These are phyloP conservation scores for Lithobates pipiens DNA, from an alignment of 2,797 vertebrate species.

Conservation along the genomic window DNA sequence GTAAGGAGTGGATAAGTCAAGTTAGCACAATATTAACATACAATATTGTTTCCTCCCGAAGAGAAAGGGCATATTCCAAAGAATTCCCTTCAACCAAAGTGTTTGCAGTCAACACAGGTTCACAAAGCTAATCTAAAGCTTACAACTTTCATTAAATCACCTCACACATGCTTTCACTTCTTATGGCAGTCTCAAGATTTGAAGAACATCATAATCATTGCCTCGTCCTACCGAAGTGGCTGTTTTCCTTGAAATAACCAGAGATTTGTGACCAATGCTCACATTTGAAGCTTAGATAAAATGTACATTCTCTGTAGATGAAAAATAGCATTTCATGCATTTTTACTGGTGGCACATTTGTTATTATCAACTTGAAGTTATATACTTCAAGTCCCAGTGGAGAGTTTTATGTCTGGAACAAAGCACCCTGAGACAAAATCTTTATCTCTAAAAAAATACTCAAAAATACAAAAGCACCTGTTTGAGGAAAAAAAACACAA, in stretches of 20 bases:
- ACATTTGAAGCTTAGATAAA: neutral
- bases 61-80: neutral
- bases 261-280: neutral
- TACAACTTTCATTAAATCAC: neutral
- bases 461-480: no score
- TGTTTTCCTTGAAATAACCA: neutral
- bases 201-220: conserved; percentile 5
- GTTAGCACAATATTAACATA: neutral
- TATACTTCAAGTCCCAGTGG: neutral
- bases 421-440: neutral
- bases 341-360: neutral
- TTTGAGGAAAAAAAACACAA: no score
- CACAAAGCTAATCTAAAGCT: neutral
- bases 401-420: neutral
- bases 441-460: neutral
- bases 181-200: neutral
- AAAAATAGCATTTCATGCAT: neutral
- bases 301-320: neutral
- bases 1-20: neutral
- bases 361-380: neutral
- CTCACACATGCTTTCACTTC: neutral
- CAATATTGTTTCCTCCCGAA: neutral
- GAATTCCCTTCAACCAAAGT: no score
- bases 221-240: neutral
- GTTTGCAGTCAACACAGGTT: neutral